Evolutionary conservation across 2,113 vertebrate species (phyloP).

Genomic region (Nothobranchius kuhntae): DNA sequence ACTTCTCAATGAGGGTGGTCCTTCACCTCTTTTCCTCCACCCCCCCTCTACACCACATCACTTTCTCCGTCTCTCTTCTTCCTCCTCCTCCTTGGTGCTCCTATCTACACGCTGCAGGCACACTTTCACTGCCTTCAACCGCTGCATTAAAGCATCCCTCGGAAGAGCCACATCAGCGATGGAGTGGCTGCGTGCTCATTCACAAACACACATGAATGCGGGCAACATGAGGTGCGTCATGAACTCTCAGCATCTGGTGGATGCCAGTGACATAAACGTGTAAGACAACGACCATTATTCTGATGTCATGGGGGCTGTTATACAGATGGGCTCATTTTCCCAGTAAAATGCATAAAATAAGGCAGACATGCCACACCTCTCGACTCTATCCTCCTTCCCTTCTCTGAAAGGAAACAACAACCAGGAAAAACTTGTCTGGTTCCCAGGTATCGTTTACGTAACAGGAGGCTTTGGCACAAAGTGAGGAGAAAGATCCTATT

Average conservation of each 20-base stretch:
- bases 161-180: constrained; percentile 30
- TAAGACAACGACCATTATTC: neutral
- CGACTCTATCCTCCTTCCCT: neutral
- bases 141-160: constrained; percentile 25
- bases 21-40: constrained; percentile 57
- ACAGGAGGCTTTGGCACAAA: constrained; percentile 27
- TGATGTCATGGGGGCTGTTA: neutral
- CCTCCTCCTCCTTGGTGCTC: constrained; percentile 31
- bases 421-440: neutral
- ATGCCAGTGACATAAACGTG: constrained; percentile 39
- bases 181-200: neutral
- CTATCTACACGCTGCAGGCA: constrained; percentile 39
- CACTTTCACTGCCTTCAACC: constrained; percentile 5
- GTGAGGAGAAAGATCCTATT: constrained; percentile 56
- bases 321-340: neutral
- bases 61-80: constrained; percentile 17
- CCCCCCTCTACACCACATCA: constrained; percentile 20
- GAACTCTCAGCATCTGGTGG: constrained; percentile 18
- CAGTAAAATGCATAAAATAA: neutral
- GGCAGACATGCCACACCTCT: neutral
- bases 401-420: constrained; percentile 21
- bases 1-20: constrained; percentile 64
- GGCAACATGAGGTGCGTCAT: constrained; percentile 12
- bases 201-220: constrained; percentile 19
- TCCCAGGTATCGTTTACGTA: constrained; percentile 30